phyloP scores from a whole-genome alignment of 2,113 vertebrate genomes.

The Probosciger aterrimus region DNA sequence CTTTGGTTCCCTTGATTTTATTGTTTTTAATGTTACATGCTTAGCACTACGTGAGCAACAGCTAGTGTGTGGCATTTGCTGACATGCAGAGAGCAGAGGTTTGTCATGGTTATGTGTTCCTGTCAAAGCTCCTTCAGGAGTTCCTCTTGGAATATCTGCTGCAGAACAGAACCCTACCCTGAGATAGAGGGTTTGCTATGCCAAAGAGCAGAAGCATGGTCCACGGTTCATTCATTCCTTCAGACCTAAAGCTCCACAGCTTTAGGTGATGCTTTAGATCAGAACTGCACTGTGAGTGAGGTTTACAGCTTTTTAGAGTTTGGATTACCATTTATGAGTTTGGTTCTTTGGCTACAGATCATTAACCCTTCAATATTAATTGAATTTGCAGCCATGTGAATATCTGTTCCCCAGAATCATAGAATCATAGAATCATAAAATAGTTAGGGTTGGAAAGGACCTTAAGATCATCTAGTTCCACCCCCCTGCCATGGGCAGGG shows the following conservation, averaged over 20 bases:
- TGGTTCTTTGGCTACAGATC: neutral
- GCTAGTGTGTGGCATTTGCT: neutral
- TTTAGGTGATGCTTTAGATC: neutral
- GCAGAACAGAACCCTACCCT: neutral
- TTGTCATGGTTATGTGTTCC: fast-evolving
- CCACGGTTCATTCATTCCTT: neutral
- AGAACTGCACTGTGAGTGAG: neutral
- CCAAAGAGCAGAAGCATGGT: neutral
- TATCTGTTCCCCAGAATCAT: neutral
- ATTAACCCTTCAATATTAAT: neutral
- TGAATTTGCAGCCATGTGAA: neutral
- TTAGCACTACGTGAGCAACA: neutral
- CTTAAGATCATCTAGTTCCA: too few species aligned
- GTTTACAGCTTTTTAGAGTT: neutral
- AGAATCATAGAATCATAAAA: too few species aligned
- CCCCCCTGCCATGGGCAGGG: too few species aligned
- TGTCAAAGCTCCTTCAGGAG: neutral
- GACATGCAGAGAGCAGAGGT: neutral
- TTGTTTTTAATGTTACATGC: neutral
- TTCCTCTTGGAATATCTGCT: neutral
- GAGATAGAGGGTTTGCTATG: neutral
- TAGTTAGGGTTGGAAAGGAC: too few species aligned
- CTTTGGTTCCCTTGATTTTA: neutral
- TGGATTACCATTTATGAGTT: neutral
- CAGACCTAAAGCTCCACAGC: neutral